A percentile compares a stretch with the other conserved stretches of the same genome.
phyloP scores from a whole-genome alignment of 1,140 invertebrate species.

The Calephelis virginiensis region DNA sequence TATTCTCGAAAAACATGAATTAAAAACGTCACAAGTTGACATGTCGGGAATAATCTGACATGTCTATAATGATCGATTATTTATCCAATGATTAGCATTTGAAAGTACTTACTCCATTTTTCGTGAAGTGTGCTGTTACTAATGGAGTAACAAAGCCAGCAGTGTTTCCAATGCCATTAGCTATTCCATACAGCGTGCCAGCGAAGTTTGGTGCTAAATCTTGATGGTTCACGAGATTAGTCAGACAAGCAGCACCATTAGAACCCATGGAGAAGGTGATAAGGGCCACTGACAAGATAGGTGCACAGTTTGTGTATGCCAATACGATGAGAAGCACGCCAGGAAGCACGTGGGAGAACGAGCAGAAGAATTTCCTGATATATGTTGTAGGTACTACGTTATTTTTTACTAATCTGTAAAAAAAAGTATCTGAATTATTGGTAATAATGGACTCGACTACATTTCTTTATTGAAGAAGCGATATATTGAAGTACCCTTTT shows the following conservation, averaged over 20 bases:
- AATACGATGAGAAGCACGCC: constrained; percentile 83
- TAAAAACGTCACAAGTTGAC: no score
- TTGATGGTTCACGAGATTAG: constrained; percentile 91
- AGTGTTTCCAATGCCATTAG: constrained; percentile 86
- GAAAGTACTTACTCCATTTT: constrained; percentile 78
- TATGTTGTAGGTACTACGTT: constrained; percentile 79
- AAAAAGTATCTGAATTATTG: neutral
- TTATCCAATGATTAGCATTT: no score
- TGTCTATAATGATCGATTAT: no score
- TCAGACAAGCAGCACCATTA: constrained; percentile 90
- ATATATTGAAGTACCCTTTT: no score
- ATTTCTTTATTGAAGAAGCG: no score
- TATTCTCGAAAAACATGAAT: no score
- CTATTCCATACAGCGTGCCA: constrained; percentile 86
- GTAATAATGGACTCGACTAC: no score
- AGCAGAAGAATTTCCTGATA: constrained; percentile 86
- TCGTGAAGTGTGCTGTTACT: constrained; percentile 84
- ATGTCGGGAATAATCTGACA: no score
- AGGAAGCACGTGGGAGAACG: constrained; percentile 86
- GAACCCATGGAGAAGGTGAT: constrained; percentile 87
- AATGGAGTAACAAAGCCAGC: constrained; percentile 86
- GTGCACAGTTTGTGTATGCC: constrained; percentile 84
- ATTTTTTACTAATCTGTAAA: constrained; percentile 77
- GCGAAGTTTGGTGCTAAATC: constrained; percentile 90
- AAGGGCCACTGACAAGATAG: constrained; percentile 81